These are phyloP conservation scores for Agrochola circellaris DNA, from an alignment of 2,888 invertebrate genomes.

Conservation along the genomic window DNA sequence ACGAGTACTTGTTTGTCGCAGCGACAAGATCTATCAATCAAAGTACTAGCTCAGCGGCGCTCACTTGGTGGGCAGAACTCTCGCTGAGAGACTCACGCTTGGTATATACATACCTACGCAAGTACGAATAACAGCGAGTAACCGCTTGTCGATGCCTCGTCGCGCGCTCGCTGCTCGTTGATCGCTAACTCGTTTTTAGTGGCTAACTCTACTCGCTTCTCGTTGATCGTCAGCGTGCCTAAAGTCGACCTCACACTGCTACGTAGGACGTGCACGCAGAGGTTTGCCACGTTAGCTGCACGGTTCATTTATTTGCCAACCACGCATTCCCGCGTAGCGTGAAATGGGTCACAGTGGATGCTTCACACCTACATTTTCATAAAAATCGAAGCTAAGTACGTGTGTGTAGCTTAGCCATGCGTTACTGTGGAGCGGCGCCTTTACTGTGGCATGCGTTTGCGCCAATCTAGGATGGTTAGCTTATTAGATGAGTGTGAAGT, in stretches of 20 bases:
- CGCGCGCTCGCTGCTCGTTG: not conserved
- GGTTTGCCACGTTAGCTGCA: not conserved
- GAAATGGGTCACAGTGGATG: not conserved
- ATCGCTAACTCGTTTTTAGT: not conserved
- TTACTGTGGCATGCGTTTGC: constrained; percentile 11
- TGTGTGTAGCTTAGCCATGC: not conserved
- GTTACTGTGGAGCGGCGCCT: not conserved
- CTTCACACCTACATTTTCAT: not conserved
- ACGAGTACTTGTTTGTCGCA: not conserved
- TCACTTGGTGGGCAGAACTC: not conserved
- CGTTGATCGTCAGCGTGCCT: not conserved
- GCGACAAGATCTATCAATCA: not conserved
- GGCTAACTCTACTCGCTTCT: not conserved
- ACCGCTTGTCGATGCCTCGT: not conserved
- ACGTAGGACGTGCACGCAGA: not conserved
- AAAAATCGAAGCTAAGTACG: too few species aligned
- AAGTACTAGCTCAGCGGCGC: not conserved
- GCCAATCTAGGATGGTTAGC: constrained; percentile 8
- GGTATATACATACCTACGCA: not conserved
- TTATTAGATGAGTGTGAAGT: constrained; percentile 38
- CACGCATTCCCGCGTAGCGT: not conserved
- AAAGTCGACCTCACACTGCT: not conserved
- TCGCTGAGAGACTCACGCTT: not conserved
- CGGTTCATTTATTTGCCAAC: not conserved
- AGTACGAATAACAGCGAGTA: not conserved